Evolutionary conservation across 1,140 invertebrate species (phyloP).

Genomic region (Drosophila kanapiae): DNA sequence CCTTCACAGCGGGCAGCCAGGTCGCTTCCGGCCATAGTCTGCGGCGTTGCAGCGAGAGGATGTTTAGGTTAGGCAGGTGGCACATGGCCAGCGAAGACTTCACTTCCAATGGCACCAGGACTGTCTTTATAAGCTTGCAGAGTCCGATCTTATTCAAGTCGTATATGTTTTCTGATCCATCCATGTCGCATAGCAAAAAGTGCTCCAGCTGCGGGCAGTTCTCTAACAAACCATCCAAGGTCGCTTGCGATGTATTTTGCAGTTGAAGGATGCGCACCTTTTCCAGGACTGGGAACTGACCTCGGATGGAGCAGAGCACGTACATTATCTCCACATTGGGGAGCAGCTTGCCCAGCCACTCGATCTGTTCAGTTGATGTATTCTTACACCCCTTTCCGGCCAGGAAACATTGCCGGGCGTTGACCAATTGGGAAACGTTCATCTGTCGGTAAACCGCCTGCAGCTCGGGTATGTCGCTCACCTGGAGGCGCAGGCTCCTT

Average conservation of each 20-base stretch:
- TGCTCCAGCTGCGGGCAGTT: conserved; percentile 28
- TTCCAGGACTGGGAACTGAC: conserved; percentile 23
- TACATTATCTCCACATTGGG: conserved; percentile 26
- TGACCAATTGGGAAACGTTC: conserved; percentile 2
- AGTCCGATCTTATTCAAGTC: conserved; percentile 20
- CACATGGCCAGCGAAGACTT: conserved; percentile 13
- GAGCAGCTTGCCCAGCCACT: conserved; percentile 21
- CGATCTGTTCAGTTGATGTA: neutral
- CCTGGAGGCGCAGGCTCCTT: conserved; percentile 20
- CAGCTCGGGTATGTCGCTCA: conserved; percentile 18
- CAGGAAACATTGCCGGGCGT: conserved; percentile 11
- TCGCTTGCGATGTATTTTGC: neutral
- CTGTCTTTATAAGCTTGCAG: conserved; percentile 17
- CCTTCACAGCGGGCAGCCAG: conserved; percentile 40
- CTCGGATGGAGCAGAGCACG: conserved; percentile 3
- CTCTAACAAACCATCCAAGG: conserved; percentile 32
- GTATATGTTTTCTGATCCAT: neutral
- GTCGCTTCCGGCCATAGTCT: conserved; percentile 24
- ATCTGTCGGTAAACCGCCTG: neutral
- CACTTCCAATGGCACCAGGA: conserved; percentile 45
- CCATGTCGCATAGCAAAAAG: conserved; percentile 17
- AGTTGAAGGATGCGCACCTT: conserved; percentile 12
- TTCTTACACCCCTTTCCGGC: neutral
- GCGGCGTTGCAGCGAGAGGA: conserved; percentile 43
- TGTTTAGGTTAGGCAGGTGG: conserved; percentile 19